Evolutionary conservation across 2,888 invertebrate genomes (phyloP), one percentile per base, ranked within the genome.

Genomic region (Operophtera brumata): DNA sequence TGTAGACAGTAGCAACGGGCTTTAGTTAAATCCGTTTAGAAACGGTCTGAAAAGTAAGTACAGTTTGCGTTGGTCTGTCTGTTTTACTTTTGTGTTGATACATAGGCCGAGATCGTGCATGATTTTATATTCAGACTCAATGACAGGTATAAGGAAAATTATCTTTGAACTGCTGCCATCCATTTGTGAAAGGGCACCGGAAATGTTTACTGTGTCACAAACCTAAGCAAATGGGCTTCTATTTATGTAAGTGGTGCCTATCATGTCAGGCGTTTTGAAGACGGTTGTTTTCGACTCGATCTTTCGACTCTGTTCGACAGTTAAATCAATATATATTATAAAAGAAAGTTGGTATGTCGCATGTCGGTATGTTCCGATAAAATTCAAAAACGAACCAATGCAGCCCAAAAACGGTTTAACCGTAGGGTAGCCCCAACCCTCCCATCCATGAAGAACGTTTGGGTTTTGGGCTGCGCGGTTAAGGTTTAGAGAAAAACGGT

Each of bases 141-240:
- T 44, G 39, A 34, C 39, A 40, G 48, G n/a, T n/a, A n/a, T n/a
- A n/a, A n/a, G n/a, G 44, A 52, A 54, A 54, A 52, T 36, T 41
- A 39, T 36, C 20, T 51, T 41, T 43, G 45, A 50, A 64, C 56
- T 58, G 59, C 48, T 51, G 51, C 43, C 54, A 44, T 51, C 45
- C 48, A 57, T 64, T 66, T 59, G 41, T 48, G 49, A 61, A 60
- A 59, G 62, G 52, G 54, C 57, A 57, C 35, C 48, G 61, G 62
- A 60, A 62, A 54, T 60, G 49, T 57, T 64, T 59, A 61, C 45
- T 47, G 46, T 45, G 13, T 26, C 45, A 34, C 36, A 32, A 43
- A 49, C 8, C 41, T 54, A 49, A 37, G 44, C 45, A 41, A 34
- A 43, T 35, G 30, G 35, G 34, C 50, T 46, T 49, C 49, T 49